Percentiles rank a stretch among this genome's conserved stretches.
These are phyloP conservation scores for Trichonephila clavipes DNA, from an alignment of 1,140 invertebrate genomes.

Conservation along the genomic window DNA sequence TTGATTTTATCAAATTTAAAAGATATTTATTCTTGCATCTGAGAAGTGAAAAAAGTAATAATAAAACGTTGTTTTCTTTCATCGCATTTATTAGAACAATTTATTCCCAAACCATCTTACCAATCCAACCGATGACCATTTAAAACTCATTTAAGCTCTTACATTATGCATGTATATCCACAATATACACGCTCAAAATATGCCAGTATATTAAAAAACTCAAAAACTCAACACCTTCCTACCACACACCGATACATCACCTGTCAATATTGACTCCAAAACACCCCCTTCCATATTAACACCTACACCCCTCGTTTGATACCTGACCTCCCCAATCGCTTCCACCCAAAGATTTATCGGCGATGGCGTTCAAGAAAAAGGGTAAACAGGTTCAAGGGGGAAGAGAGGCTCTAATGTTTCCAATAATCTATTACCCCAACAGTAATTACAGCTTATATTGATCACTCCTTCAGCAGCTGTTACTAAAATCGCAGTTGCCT, in stretches of 20 bases:
- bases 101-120: too few relatives aligned
- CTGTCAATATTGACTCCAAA: neutral
- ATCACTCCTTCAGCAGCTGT: conserved; percentile 41
- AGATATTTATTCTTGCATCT: too few relatives aligned
- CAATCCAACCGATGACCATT: neutral
- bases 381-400: conserved; percentile 40
- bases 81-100: too few relatives aligned
- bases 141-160: neutral
- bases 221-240: neutral
- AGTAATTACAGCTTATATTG: conserved; percentile 49
- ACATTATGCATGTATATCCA: neutral
- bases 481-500: conserved; percentile 33
- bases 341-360: conserved; percentile 25
- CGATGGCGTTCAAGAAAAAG: conserved; percentile 9
- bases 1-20: too few relatives aligned
- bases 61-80: too few relatives aligned
- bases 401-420: conserved; percentile 46
- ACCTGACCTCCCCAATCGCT: conserved; percentile 21
- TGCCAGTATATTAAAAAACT: neutral
- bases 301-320: neutral
- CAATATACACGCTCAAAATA: neutral
- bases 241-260: neutral
- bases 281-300: neutral
- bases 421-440: conserved; percentile 57
- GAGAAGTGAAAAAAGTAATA: too few relatives aligned